A percentile compares a stretch with the other conserved stretches of the same genome.
These are phyloP conservation scores for Apodemia duryi DNA, from an alignment of 2,888 invertebrate genomes.

Conservation along the genomic window DNA sequence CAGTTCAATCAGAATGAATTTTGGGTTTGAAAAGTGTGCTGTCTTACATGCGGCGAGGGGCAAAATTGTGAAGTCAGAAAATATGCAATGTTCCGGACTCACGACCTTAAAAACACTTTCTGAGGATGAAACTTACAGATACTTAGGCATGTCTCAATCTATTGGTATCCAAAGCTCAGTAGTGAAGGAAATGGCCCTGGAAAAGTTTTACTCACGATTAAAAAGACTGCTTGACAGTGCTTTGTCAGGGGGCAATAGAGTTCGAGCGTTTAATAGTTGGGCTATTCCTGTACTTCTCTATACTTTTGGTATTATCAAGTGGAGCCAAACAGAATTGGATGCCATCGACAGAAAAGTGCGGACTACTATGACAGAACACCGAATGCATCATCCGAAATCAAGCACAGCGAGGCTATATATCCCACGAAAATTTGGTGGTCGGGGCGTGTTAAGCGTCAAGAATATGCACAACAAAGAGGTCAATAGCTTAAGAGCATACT, in stretches of 20 bases:
- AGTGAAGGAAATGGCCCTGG: too few relatives aligned
- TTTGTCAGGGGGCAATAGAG: too few relatives aligned
- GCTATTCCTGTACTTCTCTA: too few relatives aligned
- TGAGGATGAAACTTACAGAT: not conserved
- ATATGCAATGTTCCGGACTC: not conserved
- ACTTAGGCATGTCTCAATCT: too few relatives aligned
- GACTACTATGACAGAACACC: not conserved
- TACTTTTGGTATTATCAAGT: too few relatives aligned
- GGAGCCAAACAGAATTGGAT: too few relatives aligned
- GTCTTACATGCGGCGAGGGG: conserved; percentile 1
- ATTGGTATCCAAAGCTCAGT: too few relatives aligned
- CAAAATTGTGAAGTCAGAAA: not conserved
- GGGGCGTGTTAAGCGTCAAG: not conserved
- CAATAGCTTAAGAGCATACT: not conserved
- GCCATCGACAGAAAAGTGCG: too few relatives aligned
- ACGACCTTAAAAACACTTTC: not conserved
- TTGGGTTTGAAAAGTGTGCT: conserved; percentile 11
- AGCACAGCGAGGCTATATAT: not conserved
- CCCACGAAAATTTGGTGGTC: not conserved
- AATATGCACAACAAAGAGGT: not conserved
- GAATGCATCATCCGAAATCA: too few relatives aligned
- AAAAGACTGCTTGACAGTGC: too few relatives aligned
- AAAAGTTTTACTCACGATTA: too few relatives aligned
- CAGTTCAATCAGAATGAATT: not conserved
- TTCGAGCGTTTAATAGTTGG: too few relatives aligned